These are phyloP conservation scores for Oreocharis arfaki DNA, from an alignment of 2,113 vertebrate species.

Conservation along the genomic window DNA sequence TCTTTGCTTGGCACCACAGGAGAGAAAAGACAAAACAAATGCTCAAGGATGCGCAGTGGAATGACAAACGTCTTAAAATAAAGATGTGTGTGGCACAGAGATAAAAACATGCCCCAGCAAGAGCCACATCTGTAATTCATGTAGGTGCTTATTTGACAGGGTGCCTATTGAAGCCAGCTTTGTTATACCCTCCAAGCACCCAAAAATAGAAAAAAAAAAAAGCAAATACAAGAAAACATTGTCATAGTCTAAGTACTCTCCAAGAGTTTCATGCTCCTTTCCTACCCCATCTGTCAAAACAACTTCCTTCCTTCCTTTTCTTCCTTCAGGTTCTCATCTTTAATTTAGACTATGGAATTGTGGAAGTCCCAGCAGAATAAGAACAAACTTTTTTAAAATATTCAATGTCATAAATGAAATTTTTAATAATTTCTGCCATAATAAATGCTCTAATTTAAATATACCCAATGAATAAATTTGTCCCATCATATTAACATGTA, in stretches of 20 bases:
- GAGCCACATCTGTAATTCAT: not conserved
- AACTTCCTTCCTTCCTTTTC: not conserved
- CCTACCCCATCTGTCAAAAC: not conserved
- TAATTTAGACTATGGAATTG: not conserved
- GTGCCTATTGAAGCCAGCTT: not conserved
- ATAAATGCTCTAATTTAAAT: not conserved
- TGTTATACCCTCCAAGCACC: not conserved
- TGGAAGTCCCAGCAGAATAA: not conserved
- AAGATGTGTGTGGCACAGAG: not conserved
- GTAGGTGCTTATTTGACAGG: not conserved
- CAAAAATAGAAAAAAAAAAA: not conserved
- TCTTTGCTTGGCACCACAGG: not conserved
- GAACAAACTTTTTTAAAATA: not conserved
- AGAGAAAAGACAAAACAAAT: constrained; percentile 25
- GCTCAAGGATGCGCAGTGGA: not conserved
- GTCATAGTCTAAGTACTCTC: not conserved
- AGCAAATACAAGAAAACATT: not conserved
- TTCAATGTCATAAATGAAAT: not conserved
- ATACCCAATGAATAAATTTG: not conserved
- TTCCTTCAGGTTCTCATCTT: not conserved
- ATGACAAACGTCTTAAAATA: not conserved
- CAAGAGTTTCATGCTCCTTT: not conserved
- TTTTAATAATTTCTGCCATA: not conserved
- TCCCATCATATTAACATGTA: not conserved
- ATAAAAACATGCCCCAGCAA: not conserved